Percentiles rank a stretch among this genome's conserved stretches.
Conservation (phyloP, 2,113 vertebrate genomes). For the Ia io region DNA sequence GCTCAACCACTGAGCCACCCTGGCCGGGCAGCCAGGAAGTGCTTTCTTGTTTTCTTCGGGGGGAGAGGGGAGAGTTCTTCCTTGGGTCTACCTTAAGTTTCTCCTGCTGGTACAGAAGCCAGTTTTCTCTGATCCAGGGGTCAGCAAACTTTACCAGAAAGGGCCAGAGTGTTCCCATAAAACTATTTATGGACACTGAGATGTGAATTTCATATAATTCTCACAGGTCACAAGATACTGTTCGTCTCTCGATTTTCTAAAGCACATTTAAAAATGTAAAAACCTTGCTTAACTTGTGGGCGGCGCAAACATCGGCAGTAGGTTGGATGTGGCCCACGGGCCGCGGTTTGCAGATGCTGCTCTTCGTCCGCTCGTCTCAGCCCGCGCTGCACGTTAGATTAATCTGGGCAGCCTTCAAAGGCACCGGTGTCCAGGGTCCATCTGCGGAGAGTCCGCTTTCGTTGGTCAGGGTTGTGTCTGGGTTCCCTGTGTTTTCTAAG, state of each 20-base stretch:
- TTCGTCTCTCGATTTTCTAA: neutral
- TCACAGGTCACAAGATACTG: neutral
- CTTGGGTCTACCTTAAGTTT: neutral
- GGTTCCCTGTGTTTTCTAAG: neutral
- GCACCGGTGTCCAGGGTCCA: accelerated
- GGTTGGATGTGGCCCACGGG: neutral
- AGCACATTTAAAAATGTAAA: neutral
- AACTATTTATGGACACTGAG: neutral
- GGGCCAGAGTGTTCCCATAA: neutral
- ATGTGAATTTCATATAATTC: neutral
- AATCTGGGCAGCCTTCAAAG: neutral
- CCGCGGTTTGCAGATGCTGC: neutral
- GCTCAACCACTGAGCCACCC: too few relatives aligned
- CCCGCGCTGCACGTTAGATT: neutral
- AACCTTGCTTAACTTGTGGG: neutral
- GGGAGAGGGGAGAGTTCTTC: neutral
- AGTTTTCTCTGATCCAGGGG: neutral
- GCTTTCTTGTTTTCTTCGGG: too few relatives aligned
- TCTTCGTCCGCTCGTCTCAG: neutral
- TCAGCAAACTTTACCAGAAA: neutral
- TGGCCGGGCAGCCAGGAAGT: too few relatives aligned
- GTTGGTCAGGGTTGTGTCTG: neutral
- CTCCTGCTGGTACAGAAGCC: neutral
- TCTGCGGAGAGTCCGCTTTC: neutral
- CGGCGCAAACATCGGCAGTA: neutral